Evolutionary conservation across 1,140 invertebrate species (phyloP).

Genomic region (Drosophila pruinosa): DNA sequence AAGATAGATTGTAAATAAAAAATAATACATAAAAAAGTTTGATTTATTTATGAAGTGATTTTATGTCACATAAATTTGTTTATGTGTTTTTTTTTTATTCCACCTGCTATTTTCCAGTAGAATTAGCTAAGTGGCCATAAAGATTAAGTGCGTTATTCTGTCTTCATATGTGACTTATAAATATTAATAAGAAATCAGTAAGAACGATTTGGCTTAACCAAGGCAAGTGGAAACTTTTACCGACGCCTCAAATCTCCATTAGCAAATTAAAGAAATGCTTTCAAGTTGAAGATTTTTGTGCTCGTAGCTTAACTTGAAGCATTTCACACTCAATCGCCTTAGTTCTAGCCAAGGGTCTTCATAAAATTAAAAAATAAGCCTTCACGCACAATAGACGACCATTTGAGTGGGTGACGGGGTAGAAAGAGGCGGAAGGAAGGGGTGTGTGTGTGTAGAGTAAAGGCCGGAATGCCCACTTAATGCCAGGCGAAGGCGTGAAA

Average conservation of each 20-base stretch:
- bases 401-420: background rate
- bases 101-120: constrained; percentile 2
- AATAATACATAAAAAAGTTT: no score
- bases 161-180: constrained; percentile 14
- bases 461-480: constrained; percentile 7
- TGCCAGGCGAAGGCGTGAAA: constrained; percentile 39
- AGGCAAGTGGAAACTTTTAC: background rate
- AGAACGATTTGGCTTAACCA: background rate
- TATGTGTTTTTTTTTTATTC: no score
- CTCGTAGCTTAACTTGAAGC: background rate
- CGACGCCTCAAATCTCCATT: background rate
- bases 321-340: constrained; percentile 20
- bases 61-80: no score
- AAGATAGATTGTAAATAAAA: no score
- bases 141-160: constrained; percentile 17
- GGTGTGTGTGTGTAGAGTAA: background rate
- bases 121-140: constrained; percentile 10
- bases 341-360: constrained; percentile 16
- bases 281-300: constrained; percentile 5
- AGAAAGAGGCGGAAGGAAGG: background rate
- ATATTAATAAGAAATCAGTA: constrained; percentile 17
- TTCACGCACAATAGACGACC: background rate
- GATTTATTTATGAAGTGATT: no score
- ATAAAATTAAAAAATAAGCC: constrained; percentile 35
- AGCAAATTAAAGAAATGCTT: constrained; percentile 18